These are phyloP conservation scores for Polyommatus iphigenia DNA, from an alignment of 2,888 invertebrate genomes.

Conservation along the genomic window DNA sequence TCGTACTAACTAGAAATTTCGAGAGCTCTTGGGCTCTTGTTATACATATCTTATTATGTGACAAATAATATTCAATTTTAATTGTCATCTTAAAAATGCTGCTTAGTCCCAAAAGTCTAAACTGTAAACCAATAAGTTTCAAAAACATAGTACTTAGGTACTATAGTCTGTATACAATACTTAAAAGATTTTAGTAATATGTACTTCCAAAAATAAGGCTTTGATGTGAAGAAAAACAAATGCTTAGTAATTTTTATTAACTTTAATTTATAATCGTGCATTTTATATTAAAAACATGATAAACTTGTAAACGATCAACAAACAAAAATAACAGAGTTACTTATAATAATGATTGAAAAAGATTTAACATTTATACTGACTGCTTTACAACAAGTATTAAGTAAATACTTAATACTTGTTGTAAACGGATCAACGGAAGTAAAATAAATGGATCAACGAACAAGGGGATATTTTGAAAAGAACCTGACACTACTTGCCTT, in stretches of 20 bases:
- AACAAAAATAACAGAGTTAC: slow-evolving; percentile 7
- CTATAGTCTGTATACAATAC: too few relatives aligned
- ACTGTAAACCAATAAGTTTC: too few relatives aligned
- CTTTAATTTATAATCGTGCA: slow-evolving; percentile 20
- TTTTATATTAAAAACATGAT: background rate
- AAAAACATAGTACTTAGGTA: too few relatives aligned
- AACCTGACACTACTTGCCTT: background rate
- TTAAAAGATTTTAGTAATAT: too few relatives aligned
- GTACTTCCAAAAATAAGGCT: too few relatives aligned
- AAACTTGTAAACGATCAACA: background rate
- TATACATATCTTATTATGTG: too few relatives aligned
- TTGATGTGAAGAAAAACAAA: too few relatives aligned
- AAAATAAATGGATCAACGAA: background rate
- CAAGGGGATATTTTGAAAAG: background rate
- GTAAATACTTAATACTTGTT: background rate
- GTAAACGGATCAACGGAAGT: too few relatives aligned
- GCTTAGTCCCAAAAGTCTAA: too few relatives aligned
- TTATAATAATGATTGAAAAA: background rate
- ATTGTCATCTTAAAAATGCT: too few relatives aligned
- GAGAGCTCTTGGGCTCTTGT: too few relatives aligned
- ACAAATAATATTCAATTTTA: too few relatives aligned
- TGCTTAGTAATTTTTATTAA: background rate
- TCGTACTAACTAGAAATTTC: background rate
- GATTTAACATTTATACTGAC: background rate
- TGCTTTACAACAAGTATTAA: background rate